These are phyloP conservation scores for Anabacerthia variegaticeps DNA, from an alignment of 2,797 vertebrate genomes.

Conservation along the genomic window DNA sequence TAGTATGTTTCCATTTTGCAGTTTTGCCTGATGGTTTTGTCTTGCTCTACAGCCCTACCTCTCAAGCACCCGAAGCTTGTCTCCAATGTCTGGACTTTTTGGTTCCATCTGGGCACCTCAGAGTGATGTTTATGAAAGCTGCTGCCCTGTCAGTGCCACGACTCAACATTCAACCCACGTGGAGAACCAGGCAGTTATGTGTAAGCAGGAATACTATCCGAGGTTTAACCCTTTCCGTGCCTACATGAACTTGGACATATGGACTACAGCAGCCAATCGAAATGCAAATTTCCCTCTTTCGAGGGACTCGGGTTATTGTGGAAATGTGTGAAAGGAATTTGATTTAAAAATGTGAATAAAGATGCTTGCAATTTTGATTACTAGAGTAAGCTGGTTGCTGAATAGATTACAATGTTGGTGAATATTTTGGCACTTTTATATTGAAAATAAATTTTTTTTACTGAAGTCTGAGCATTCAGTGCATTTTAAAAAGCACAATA, in stretches of 20 bases:
- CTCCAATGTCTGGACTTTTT: constrained; percentile 98
- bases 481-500: constrained; percentile 44
- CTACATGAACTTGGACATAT: constrained; percentile 99
- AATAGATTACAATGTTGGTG: constrained; percentile 79
- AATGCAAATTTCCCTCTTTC: constrained; percentile 92
- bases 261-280: constrained; percentile 92
- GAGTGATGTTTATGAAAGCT: constrained; percentile 89
- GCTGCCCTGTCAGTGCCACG: constrained; percentile 82
- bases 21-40: not conserved
- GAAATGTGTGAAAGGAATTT: constrained; percentile 78
- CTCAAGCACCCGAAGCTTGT: constrained; percentile 95
- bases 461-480: constrained; percentile 66
- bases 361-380: constrained; percentile 79
- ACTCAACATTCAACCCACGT: constrained; percentile 84
- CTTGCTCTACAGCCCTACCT: constrained; percentile 88
- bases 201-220: constrained; percentile 87
- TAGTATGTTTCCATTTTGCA: not conserved
- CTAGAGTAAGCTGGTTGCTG: constrained; percentile 81
- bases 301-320: constrained; percentile 95
- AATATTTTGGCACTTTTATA: constrained; percentile 88
- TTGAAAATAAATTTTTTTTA: constrained; percentile 83
- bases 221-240: constrained; percentile 96
- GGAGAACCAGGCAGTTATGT: constrained; percentile 85
- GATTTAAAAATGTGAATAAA: constrained; percentile 79
- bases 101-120: constrained; percentile 99